phyloP scores from a whole-genome alignment of 2,888 invertebrate genomes.

The Cordilura impudica region DNA sequence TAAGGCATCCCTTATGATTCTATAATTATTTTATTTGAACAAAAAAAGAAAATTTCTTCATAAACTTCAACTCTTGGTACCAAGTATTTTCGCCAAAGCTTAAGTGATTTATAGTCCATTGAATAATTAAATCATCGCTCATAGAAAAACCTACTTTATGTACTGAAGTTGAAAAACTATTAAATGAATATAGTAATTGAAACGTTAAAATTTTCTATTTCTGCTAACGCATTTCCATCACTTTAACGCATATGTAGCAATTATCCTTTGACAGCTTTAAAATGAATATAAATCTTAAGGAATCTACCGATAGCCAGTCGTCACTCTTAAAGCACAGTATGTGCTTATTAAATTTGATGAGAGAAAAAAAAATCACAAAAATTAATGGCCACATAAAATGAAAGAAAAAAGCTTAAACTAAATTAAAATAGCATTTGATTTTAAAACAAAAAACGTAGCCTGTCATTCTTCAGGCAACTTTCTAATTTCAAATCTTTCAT shows the following conservation, averaged over 20 bases:
- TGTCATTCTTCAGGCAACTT: conserved; percentile 61
- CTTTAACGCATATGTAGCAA: conserved; percentile 11
- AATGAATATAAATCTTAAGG: conserved; percentile 54
- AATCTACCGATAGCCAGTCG: conserved; percentile 47
- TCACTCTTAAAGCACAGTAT: conserved; percentile 46
- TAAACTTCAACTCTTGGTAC: too few species aligned
- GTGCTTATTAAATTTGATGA: conserved; percentile 55
- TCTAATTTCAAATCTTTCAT: conserved; percentile 55
- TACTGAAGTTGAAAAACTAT: too few species aligned
- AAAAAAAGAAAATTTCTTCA: too few species aligned
- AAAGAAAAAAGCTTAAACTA: conserved; percentile 37
- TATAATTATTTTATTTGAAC: too few species aligned
- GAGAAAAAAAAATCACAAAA: conserved; percentile 27
- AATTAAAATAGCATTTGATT: conserved; percentile 53
- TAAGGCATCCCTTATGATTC: too few species aligned
- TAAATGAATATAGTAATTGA: conserved; percentile 51
- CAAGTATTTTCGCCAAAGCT: too few species aligned
- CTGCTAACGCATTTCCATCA: conserved; percentile 44
- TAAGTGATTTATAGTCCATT: too few species aligned
- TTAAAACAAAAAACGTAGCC: conserved; percentile 20
- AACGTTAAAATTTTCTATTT: conserved; percentile 56
- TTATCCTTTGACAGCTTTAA: conserved; percentile 60
- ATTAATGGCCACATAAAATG: conserved; percentile 2
- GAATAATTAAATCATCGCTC: too few species aligned
- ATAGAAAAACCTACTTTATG: too few species aligned